Evolutionary conservation across 2,113 vertebrate genomes (phyloP), one percentile per base, ranked within the genome.

Genomic region (Candoia aspera): DNA sequence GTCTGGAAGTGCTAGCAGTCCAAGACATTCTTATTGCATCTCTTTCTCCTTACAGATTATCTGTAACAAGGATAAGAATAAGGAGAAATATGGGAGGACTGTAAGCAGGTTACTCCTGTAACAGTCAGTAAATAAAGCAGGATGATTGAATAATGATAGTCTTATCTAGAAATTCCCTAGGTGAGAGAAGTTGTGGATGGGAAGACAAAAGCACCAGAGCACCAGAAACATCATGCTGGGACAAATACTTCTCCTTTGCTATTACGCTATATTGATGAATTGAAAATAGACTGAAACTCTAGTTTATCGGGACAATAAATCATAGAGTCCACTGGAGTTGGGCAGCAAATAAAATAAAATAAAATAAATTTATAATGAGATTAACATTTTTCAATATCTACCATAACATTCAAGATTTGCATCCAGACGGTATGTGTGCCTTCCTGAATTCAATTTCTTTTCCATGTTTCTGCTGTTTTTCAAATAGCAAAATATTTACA

Each of bases 391-490:
- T 86, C 53, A 91, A 85, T 86, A 91, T 60, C 23, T 60, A 10
- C 37, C 84, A 37, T 64, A 64, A 54, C 46, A 42, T 54, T 64
- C 84, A 86, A 37, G 54, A 64, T 91, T 23, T 64, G 42, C 46
- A 91, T 91, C 59, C 29, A 86, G 29, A 86, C 68, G 90, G 58
- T 37, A 86, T 55, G 8, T 37, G 46, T 54, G 62, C 19, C 46
- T 91, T 86, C 37, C 55, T 60, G 24, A 49, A 46, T 83, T 83
- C 8, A 57, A 21, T 15, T 91, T 91, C 58, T 59, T 86, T 62
- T 86, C 84, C 17, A 60, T 60, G 37, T 86, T 55, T 33, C 59
- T 86, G 90, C 26, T 91, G 58, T 90, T 90, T 84, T 84, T 60
- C 37, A 84, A 29, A 84, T 6, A n/a, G 29, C 86, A 55, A 91